These are phyloP conservation scores for Hapalemur alaotrensis DNA, from an alignment of 2,797 vertebrate species.

Conservation along the genomic window DNA sequence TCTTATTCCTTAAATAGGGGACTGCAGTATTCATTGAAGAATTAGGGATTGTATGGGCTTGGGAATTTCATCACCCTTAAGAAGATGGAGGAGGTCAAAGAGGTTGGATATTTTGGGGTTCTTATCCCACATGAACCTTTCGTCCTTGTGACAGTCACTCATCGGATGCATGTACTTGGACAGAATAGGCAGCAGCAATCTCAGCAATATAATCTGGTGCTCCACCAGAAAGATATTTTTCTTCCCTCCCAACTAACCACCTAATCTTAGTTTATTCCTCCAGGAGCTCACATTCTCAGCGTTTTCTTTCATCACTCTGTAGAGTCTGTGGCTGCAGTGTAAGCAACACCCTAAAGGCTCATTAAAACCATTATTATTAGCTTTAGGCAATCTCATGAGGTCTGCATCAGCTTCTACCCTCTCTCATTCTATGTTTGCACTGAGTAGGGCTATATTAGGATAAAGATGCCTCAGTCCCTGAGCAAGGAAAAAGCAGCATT, in stretches of 20 bases:
- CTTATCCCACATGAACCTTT: neutral
- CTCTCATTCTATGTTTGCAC: neutral
- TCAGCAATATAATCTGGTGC: neutral
- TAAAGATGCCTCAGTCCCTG: neutral
- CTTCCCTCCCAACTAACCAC: neutral
- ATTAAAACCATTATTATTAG: conserved; percentile 8
- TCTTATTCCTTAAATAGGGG: neutral
- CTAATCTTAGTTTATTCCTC: neutral
- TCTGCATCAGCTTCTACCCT: neutral
- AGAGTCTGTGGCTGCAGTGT: neutral
- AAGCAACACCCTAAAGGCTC: neutral
- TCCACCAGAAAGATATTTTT: neutral
- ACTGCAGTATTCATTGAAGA: neutral
- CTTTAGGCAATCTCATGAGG: conserved; percentile 18
- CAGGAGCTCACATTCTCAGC: neutral
- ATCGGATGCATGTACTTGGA: neutral
- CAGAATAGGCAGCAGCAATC: neutral
- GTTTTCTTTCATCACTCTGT: neutral
- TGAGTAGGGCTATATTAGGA: conserved; percentile 5
- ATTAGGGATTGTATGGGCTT: neutral
- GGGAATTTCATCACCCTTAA: neutral
- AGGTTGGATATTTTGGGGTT: neutral
- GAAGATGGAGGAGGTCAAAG: neutral
- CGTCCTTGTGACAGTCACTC: neutral
- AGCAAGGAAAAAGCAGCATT: neutral